Evolutionary conservation across 2,113 vertebrate genomes (phyloP), one percentile per base, ranked within the genome.

Genomic region (Hoplias malabaricus): DNA sequence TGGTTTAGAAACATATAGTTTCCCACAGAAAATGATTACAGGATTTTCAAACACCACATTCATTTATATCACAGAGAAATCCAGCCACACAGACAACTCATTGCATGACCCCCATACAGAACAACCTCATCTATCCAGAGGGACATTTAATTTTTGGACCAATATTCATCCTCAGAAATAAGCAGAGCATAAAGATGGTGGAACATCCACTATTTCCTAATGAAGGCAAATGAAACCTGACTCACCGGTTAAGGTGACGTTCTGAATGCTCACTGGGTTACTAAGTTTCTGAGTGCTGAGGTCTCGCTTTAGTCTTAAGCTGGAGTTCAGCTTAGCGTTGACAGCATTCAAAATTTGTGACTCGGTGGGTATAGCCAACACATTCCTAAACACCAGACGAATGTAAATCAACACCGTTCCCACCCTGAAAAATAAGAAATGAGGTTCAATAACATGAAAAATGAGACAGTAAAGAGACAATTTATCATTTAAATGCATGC

Each of bases 171-270:
- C n/a, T n/a, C n/a, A n/a, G n/a, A n/a, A n/a, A n/a, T n/a, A n/a
- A n/a, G n/a, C n/a, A n/a, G n/a, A n/a, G n/a, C n/a, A n/a, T n/a
- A n/a, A n/a, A n/a, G n/a, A n/a, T n/a, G n/a, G n/a, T n/a, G n/a
- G n/a, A n/a, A 42, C 40, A 11, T 42, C n/a, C 40, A 42, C 11
- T 42, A 42, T 42, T 5, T 42, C 40, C 5, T 42, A 7, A 42
- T 42, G 40, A 42, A 7, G 23, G 2, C n/a, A 12, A 57, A 11
- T 42, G 40, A 34, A 34, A 31, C 75, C 66, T 7, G 5, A 42
- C 33, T 70, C 76, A 48, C 5, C 12, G 23, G 50, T 40, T n/a
- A n/a, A 78, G 4, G 42, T 70, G 40, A 71, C 8, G 29, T 38
- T 78, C 16, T 2, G 16, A 62, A 70, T 21, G 21, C 14, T 70